These are phyloP conservation scores for Lepetodrilus schrolli DNA, from an alignment of 2,888 invertebrate species.

Conservation along the genomic window DNA sequence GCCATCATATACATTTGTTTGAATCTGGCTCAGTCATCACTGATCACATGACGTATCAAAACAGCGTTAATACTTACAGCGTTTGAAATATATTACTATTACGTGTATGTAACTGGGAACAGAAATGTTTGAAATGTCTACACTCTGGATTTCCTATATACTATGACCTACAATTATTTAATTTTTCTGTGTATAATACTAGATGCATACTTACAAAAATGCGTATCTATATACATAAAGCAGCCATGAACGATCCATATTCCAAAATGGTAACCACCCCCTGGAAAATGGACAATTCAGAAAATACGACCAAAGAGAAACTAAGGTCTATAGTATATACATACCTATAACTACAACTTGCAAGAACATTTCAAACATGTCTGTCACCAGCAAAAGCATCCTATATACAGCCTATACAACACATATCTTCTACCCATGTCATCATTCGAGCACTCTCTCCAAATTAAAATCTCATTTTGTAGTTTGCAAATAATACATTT, in stretches of 20 bases:
- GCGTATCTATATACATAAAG: neutral
- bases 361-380: neutral
- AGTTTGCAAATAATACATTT: too few species aligned
- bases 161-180: too few species aligned
- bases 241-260: too few species aligned
- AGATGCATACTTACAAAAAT: neutral
- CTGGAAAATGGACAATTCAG: neutral
- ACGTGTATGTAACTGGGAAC: neutral
- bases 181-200: neutral
- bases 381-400: slow-evolving; percentile 10
- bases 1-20: slow-evolving; percentile 18
- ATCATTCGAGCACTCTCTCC: too few species aligned
- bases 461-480: too few species aligned
- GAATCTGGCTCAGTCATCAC: slow-evolving; percentile 1
- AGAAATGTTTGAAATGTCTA: slow-evolving; percentile 1
- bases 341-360: neutral
- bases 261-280: neutral
- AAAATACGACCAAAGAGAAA: too few species aligned
- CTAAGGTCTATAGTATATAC: neutral
- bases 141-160: neutral
- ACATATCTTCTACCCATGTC: too few species aligned
- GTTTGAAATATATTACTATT: neutral
- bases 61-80: slow-evolving; percentile 11
- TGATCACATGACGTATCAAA: slow-evolving; percentile 10
- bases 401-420: slow-evolving; percentile 24